Percentiles rank a stretch among this genome's conserved stretches.
Conservation (phyloP, 2,888 invertebrate genomes). For the Hirtodrosophila confusa region DNA sequence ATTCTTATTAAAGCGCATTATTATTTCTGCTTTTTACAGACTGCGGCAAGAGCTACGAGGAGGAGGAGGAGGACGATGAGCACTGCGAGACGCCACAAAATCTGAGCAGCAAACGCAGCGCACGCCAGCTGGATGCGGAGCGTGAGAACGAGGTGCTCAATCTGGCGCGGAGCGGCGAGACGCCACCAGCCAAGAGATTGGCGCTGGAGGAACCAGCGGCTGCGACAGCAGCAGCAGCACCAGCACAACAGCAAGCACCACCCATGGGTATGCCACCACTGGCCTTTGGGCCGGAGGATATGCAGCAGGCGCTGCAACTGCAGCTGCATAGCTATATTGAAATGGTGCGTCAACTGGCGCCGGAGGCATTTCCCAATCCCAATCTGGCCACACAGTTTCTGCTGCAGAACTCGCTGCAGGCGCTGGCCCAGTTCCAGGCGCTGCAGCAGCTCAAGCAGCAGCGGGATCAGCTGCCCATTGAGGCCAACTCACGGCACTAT, state of each 20-base stretch:
- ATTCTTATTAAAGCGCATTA: too few species aligned
- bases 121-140: constrained; percentile 57
- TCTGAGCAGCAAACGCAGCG: constrained; percentile 73
- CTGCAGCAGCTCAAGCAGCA: constrained; percentile 88
- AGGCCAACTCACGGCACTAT: constrained; percentile 68
- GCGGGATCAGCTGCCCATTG: constrained; percentile 66
- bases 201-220: constrained; percentile 22
- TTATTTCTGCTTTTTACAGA: constrained; percentile 64
- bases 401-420: constrained; percentile 90
- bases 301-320: constrained; percentile 83
- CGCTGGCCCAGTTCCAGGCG: constrained; percentile 92
- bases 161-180: constrained; percentile 63
- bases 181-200: constrained; percentile 68
- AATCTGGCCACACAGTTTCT: constrained; percentile 87
- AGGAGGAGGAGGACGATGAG: constrained; percentile 57
- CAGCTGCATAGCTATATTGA: constrained; percentile 83
- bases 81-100: constrained; percentile 70
- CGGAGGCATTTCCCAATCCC: constrained; percentile 78
- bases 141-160: constrained; percentile 76
- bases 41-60: constrained; percentile 74
- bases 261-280: constrained; percentile 45
- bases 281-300: constrained; percentile 73
- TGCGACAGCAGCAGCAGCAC: not conserved
- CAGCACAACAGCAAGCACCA: constrained; percentile 9
- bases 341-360: constrained; percentile 82